Base-by-base conservation (phyloP, 2,888 invertebrate species). In the Terebella lapidaria region DNA sequence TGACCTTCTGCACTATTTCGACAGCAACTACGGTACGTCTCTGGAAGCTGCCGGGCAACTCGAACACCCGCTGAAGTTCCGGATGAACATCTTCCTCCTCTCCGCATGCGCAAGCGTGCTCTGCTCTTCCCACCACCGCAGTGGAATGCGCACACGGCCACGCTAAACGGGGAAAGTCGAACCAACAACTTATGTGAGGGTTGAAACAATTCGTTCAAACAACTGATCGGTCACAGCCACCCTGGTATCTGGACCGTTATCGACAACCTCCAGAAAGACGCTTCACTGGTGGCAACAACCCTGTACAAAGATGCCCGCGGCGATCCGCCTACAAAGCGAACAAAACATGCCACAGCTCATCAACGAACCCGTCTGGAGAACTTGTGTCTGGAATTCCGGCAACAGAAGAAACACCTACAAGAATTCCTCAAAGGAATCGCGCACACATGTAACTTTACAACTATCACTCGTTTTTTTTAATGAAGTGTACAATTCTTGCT, bases 111-210 rank as follows among this genome's bases (percentile, higher is more conserved):
- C n/a, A n/a, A n/a, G n/a, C n/a, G n/a, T n/a, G n/a, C n/a, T n/a
- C 42, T 15, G 42, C 42, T 20, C 2, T 52, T 52, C 26, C 20
- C 52, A 24, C 3, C 52, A 20, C 25, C 52, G n/a, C 4, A 4
- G 25, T 52, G 52, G 52, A 52, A 52, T 2, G 1, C 26, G 22
- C 22, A 24, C 26, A 18, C 1, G n/a, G 52, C 27, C 5, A 26
- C 53, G n/a, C 18, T 53, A 3, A n/a, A 2, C 5, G 53, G 53
- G 22, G 27, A 53, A 2, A 22, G 22, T 27, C 25, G 28, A 26
- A 27, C 53, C 2, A 53, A 27, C 53, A 53, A 53, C n/a, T 10
- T 53, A 20, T 53, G 53, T 27, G 26, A 53, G 27, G 24, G 53
- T 15, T 53, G 53, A n/a, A 53, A 53, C n/a, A 26, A 26, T 22